Evolutionary conservation across 2,888 invertebrate genomes (phyloP), one percentile per base, ranked within the genome.

Genomic region (Caenorhabditis sulstoni): DNA sequence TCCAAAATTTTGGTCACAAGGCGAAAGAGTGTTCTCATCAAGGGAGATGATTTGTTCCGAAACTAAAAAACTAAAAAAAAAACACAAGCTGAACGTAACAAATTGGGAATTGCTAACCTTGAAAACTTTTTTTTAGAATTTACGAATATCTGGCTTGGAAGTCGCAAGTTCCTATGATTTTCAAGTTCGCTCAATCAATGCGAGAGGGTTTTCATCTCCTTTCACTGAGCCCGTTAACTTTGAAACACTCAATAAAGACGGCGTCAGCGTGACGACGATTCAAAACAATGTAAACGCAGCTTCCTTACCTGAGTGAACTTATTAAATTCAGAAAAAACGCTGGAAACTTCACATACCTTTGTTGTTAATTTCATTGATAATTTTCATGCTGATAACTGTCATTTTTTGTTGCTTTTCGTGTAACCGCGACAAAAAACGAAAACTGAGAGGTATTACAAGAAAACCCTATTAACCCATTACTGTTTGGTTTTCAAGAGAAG

Each of bases 141-240:
- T 86, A 4, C 79, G 83, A 41, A 37, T 86, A 1, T 78, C 82
- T 41, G 84, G 84, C 3, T 61, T 85, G 2, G 20, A 65, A 4
- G 66, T 74, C 1, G 81, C 81, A 4, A 55, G 47, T 14, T 45
- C 76, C 9, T 83, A 84, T 62, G 45, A 76, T 29, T 82, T 86
- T 71, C 83, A 87, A 82, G 66, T 87, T 9, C 74, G 87, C 2
- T 55, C 87, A 0, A 80, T 83, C 53, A 87, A 87, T 45, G 59
- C 70, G 1, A 70, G 84, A 44, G 85, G 85, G 12, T 84, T 85
- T 45, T 77, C 81, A 16, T 86, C 85, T 5, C 74, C 81, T 18
- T 81, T 81, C 74, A 84, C 85, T 11, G 57, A 71, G 18, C 82
- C 84, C 11, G 47, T 78, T 3, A 66, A 47, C n/a, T 75, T 82